Percentiles rank a stretch among this genome's conserved stretches.
These are phyloP conservation scores for Taeniopygia guttata DNA, from an alignment of 2,797 vertebrate species.

Conservation along the genomic window DNA sequence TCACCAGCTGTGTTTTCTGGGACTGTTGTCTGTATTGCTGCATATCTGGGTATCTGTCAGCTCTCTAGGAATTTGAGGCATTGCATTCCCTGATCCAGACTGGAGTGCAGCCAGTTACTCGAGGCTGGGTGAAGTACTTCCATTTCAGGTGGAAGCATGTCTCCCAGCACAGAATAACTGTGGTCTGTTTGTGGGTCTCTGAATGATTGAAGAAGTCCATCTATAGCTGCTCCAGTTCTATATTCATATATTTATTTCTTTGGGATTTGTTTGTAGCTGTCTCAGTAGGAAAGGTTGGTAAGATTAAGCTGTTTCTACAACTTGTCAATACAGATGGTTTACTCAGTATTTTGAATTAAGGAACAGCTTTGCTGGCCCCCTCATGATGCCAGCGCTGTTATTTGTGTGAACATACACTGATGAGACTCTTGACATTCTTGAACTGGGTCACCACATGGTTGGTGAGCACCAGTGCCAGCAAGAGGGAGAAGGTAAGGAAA, in stretches of 20 bases:
- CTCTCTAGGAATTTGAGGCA: constrained; percentile 40
- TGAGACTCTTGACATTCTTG: not conserved
- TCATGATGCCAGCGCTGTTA: not conserved
- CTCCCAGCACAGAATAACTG: not conserved
- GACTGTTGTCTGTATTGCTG: not conserved
- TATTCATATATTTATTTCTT: not conserved
- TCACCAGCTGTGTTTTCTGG: not conserved
- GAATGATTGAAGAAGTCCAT: not conserved
- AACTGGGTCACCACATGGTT: not conserved
- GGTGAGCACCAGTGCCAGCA: not conserved
- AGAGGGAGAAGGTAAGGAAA: not conserved
- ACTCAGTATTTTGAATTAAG: not conserved
- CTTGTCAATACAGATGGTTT: not conserved
- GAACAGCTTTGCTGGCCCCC: not conserved
- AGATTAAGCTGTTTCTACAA: not conserved
- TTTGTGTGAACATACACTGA: not conserved
- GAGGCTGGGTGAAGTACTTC: not conserved
- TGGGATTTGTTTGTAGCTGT: not conserved
- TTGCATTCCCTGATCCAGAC: constrained; percentile 1
- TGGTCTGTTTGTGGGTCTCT: not conserved
- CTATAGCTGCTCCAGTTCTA: not conserved
- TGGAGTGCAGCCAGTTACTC: not conserved
- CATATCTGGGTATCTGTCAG: not conserved
- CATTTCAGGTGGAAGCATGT: not conserved
- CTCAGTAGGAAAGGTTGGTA: not conserved